Base-by-base conservation (phyloP, 2,888 invertebrate species). In the Acrobasis repandana region DNA sequence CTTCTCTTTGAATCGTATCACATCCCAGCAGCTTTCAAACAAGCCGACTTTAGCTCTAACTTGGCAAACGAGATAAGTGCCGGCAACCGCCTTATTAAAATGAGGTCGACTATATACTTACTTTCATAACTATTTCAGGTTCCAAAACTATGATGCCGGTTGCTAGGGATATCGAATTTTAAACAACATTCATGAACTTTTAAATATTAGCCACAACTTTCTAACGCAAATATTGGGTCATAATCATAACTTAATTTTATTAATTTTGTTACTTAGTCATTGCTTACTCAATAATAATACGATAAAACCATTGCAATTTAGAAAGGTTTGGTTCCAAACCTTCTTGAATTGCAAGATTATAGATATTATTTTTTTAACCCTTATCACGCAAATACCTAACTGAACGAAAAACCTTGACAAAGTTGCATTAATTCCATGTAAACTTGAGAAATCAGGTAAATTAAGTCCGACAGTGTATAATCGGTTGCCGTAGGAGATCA, bases 21-120 rank as follows among this genome's bases (percentile, higher is more conserved):
- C 11, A 28, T 18, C 4, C 9, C 50, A 28, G 28, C 28, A 50
- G 16, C 50, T 36, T 33, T 20, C 38, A 56, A 38, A 56, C 38
- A 46, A 14, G 10, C 14, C 16, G 28, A 28, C 38, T 20, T 16
- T 43, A 50, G 50, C 20, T 18, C 50, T 18, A 50, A 56, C 46
- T 43, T 43, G 28, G 18, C 43, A 46, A 46, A 56, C 56, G 56
- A 56, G 56, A n/a, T 20, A 56, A 56, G 43, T 46, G 43, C n/a
- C 16, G 20, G 14, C 18, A 20, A 56, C 46, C 43, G 28, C 56
- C 46, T 56, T 9, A 56, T 46, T 56, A 20, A 38, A 11, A 8
- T 15, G 15, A 43, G 14, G 14, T 11, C 38, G 34, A 15, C 34
- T 34, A 28, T 28, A 14, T 51, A n/a, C n/a, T 49, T 28, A 28